A percentile compares a stretch with the other conserved stretches of the same genome.
Conservation (phyloP, 2,797 vertebrate species). For the Anomalospiza imberbis region DNA sequence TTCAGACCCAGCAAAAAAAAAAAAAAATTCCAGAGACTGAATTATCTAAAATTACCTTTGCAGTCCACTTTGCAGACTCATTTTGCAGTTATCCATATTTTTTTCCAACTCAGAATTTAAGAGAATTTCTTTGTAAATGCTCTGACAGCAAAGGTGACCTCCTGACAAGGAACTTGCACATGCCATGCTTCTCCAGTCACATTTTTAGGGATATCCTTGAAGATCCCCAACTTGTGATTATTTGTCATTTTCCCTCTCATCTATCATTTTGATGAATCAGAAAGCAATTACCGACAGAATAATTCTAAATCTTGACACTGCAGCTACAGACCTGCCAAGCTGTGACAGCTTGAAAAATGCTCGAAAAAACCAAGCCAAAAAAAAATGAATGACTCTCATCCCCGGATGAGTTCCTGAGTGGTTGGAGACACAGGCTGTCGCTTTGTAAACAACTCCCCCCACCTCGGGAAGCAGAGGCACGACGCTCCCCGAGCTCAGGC, state of each 20-base stretch:
- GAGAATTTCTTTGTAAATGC: constrained; percentile 30
- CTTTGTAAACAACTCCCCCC: constrained; percentile 59
- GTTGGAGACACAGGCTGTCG: constrained; percentile 36
- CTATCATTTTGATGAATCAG: constrained; percentile 69
- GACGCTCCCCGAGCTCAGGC: accelerated
- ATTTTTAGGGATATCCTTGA: constrained; percentile 64
- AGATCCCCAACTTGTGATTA: constrained; percentile 62
- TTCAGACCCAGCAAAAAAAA: background rate
- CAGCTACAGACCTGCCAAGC: constrained; percentile 69
- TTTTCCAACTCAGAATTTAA: background rate
- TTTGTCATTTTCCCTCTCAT: constrained; percentile 70
- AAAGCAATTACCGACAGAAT: constrained; percentile 72
- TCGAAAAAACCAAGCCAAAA: constrained; percentile 60
- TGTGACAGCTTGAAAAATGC: constrained; percentile 66
- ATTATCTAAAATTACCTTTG: constrained; percentile 8
- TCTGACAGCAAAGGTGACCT: constrained; percentile 57
- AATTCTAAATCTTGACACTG: constrained; percentile 72
- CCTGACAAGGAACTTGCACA: background rate
- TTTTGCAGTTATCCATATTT: background rate
- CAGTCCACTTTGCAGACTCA: background rate
- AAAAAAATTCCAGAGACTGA: background rate
- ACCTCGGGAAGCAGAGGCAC: background rate
- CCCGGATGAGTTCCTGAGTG: constrained; percentile 55
- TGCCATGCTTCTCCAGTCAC: constrained; percentile 19
- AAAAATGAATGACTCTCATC: constrained; percentile 59